A percentile compares a stretch with the other conserved stretches of the same genome.
These are phyloP conservation scores for Hippoglossus hippoglossus DNA, from an alignment of 2,797 vertebrate genomes.

Conservation along the genomic window DNA sequence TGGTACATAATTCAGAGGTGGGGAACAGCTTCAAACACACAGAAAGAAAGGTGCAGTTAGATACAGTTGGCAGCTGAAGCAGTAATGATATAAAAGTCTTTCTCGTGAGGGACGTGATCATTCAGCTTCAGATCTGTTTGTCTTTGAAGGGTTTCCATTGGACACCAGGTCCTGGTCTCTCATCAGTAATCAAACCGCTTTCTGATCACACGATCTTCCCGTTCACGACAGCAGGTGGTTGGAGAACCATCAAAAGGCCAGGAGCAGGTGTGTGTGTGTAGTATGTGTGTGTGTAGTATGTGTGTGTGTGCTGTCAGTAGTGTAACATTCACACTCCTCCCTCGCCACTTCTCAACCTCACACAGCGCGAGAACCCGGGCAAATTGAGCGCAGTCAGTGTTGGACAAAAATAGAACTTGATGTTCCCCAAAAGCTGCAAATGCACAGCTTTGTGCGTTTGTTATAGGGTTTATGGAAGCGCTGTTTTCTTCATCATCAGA, in stretches of 20 bases:
- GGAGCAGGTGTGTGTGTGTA: constrained; percentile 47
- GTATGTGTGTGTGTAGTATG: constrained; percentile 14
- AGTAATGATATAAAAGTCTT: constrained; percentile 7
- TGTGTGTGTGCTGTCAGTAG: constrained; percentile 25
- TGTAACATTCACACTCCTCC: constrained; percentile 48
- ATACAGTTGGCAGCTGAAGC: constrained; percentile 5
- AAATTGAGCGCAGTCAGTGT: constrained; percentile 50
- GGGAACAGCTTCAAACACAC: constrained; percentile 42
- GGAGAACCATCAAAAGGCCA: constrained; percentile 70
- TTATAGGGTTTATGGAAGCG: constrained; percentile 29
- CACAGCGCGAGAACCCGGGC: constrained; percentile 40
- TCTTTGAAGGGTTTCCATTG: constrained; percentile 65
- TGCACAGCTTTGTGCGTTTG: constrained; percentile 20
- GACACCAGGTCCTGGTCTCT: constrained; percentile 34
- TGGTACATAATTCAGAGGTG: constrained; percentile 63
- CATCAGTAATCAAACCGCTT: constrained; percentile 59
- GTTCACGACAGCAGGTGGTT: constrained; percentile 65
- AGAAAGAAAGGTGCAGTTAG: constrained; percentile 1
- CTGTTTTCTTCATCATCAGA: constrained; percentile 33
- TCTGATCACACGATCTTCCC: constrained; percentile 55
- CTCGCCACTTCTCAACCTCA: constrained; percentile 38
- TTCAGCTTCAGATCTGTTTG: constrained; percentile 32
- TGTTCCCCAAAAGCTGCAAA: constrained; percentile 42
- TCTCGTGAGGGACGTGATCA: not conserved
- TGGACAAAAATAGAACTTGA: constrained; percentile 60